phyloP scores from a whole-genome alignment of 2,113 vertebrate genomes.

The Calonectris borealis region DNA sequence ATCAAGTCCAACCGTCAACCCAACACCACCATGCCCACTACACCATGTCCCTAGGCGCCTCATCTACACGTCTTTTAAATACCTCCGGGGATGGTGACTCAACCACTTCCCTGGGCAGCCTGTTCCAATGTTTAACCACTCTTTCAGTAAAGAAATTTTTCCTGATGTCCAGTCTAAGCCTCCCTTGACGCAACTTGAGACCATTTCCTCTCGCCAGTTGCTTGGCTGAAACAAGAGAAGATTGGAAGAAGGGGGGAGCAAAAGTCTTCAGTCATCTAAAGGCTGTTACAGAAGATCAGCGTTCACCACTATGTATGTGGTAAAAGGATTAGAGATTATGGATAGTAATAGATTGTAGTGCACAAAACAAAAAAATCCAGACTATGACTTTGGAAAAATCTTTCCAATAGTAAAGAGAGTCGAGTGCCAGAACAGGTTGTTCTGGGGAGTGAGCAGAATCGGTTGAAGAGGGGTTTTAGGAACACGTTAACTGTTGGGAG shows the following conservation, averaged over 20 bases:
- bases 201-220: not conserved
- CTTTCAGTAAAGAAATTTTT: no score
- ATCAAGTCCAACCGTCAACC: no score
- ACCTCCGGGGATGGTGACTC: no score
- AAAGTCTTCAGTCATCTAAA: not conserved
- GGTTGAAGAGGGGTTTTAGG: not conserved
- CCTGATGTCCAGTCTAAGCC: no score
- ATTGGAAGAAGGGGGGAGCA: not conserved
- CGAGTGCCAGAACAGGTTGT: not conserved
- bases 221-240: not conserved
- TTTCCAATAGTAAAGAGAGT: not conserved
- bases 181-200: no score
- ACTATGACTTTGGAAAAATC: no score
- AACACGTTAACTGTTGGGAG: not conserved
- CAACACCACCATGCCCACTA: no score
- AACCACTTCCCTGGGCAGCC: no score
- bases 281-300: not conserved
- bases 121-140: no score
- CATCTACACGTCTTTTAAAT: no score
- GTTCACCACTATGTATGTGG: not conserved
- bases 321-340: not conserved
- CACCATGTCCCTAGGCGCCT: no score
- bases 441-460: fast-evolving
- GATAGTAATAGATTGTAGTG: not conserved
- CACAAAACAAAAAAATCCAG: not conserved